Base-by-base conservation (phyloP, 2,113 vertebrate species). In the Sturnira hondurensis region DNA sequence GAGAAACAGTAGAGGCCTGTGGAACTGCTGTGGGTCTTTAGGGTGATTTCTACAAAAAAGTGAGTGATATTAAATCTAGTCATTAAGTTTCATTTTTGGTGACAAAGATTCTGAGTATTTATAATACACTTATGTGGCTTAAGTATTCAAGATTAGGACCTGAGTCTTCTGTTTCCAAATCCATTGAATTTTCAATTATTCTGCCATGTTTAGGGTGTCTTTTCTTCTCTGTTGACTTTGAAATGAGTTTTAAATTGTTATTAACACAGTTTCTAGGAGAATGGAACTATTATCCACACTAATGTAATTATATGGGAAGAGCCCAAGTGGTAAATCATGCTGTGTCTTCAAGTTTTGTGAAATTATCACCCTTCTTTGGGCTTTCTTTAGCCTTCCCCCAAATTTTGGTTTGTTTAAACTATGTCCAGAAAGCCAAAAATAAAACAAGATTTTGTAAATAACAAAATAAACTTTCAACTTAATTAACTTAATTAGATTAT, bases 381-480 rank as follows among this genome's bases (percentile, higher is more conserved):
- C 50, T 52, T 16, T 52, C 50, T 52, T 52, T 52, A 52, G 20
- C 3, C 41, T 26, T 31, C 12, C 61, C 12, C 24, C 56, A 52
- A 41, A 24, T 61, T 63, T 54, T 8, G 3, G 7, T n/a, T 63
- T 94, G 24, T 50, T 90, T 92, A 83, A 68, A 74, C 67, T 80
- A 70, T 83, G 36, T 80, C 41, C 45, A 81, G n/a, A n/a, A 86
- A 94, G 19, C 16, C 78, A 68, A 52, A 78, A 77, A 63, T 76
- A 41, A 87, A 81, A 56, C 33, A n/a, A 92, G 61, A 28, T 73
- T 58, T 67, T 81, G 7, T 74, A 86, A 73, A 83, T 77, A 26
- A 56, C 68, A 96, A 81, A 50, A 74, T 61, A 85, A n/a, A 91
- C 58, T 96, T 76, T 96, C 33, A 47, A 11, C 86, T n/a, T 41